Evolutionary conservation across 2,797 vertebrate species (phyloP).

Genomic region (Melanogrammus aeglefinus): DNA sequence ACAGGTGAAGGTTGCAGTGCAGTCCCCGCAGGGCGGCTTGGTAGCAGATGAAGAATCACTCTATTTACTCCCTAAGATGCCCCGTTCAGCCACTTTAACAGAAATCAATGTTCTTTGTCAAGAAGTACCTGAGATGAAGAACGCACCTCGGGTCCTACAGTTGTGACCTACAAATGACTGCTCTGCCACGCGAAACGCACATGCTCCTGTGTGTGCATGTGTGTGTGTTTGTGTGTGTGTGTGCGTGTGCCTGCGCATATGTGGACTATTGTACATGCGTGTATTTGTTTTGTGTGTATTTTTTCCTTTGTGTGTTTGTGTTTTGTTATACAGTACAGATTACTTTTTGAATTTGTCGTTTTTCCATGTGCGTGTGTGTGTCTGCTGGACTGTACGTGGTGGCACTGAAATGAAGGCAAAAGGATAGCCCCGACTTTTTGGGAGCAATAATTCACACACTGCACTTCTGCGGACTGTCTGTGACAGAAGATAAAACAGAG

Average conservation of each 20-base stretch:
- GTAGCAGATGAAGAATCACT: constrained; percentile 79
- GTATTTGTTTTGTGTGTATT: constrained; percentile 11
- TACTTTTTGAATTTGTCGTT: constrained; percentile 12
- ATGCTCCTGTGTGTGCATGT: constrained; percentile 20
- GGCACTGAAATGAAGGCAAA: constrained; percentile 32
- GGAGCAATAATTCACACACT: constrained; percentile 19
- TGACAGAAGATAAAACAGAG: constrained; percentile 9
- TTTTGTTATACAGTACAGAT: not conserved
- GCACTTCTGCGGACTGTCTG: constrained; percentile 5
- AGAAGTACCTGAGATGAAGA: constrained; percentile 48
- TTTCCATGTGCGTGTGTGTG: not conserved
- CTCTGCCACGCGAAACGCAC: constrained; percentile 37
- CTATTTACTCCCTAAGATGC: constrained; percentile 69
- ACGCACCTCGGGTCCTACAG: constrained; percentile 38
- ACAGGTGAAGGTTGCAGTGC: constrained; percentile 80
- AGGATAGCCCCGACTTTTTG: constrained; percentile 12
- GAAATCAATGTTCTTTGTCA: constrained; percentile 67
- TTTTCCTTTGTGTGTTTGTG: constrained; percentile 9
- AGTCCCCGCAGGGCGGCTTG: constrained; percentile 66
- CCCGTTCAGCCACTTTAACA: constrained; percentile 61
- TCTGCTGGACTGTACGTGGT: not conserved
- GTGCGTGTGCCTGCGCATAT: not conserved
- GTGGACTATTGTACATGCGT: not conserved
- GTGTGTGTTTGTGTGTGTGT: constrained; percentile 3
- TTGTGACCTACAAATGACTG: constrained; percentile 62